Base-by-base conservation (phyloP, 2,797 vertebrate species). In the Notoglanidium macrostoma region DNA sequence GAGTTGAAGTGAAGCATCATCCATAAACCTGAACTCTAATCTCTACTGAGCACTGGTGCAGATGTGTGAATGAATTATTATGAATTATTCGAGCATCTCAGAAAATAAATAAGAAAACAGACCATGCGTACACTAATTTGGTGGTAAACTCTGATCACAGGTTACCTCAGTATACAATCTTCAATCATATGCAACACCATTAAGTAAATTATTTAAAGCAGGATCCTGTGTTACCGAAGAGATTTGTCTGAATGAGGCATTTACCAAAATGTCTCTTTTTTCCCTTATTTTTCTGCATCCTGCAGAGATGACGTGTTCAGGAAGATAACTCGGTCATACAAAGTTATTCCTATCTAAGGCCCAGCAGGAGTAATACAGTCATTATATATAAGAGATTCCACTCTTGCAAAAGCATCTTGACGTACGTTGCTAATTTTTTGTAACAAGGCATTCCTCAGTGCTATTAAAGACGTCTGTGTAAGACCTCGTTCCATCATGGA, bases 401-500 rank as follows among this genome's bases (percentile, higher is more conserved):
- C 19, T 79, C 54, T 78, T 57, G 76, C 76, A 78, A 57, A 57
- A 78, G 54, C 76, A 57, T 17, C 76, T 11, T 57, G 29, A 57
- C 76, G 5, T 21, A 32, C 29, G 29, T 32, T 32, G 11, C 21
- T 10, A 21, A 40, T 46, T 14, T 17, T 49, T 77, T 35, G 51
- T 35, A 55, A 78, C 32, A 23, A 57, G 12, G 7, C 55, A 46
- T 81, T 81, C 23, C 35, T 63, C 35, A 1, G 57, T 9, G 59
- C 80, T 61, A 3, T 63, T 44, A 14, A 11, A 61, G 57, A 63
- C 57, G 55, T 29, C 61, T 49, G 14, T 26, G 32, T 79, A 32
- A 86, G 74, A 86, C 54, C 74, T 84, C 29, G 51, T 15, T 86
- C 63, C 23, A 73, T 79, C 74, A 72, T 1, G 26, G 63, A 61